Evolutionary conservation across 2,888 invertebrate genomes (phyloP), one percentile per base, ranked within the genome.

Genomic region (Hirtodrosophila cameraria): DNA sequence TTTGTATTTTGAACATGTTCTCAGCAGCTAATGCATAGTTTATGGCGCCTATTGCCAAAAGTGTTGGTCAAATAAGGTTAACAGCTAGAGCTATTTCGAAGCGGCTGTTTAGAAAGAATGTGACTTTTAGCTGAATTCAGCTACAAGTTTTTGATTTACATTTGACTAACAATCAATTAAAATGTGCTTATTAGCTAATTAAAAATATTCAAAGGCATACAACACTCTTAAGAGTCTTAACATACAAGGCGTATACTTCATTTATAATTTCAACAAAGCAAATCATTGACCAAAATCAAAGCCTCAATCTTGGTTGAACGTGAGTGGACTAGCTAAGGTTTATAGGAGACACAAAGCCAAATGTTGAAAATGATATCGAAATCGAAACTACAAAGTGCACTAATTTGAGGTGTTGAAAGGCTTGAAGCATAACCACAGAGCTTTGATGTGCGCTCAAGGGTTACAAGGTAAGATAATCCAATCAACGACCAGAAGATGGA

Each of bases 321-420:
- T 81, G 86, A 77, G 53, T 48, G 59, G 80, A 84, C 71, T 69
- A 60, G 52, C 55, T 36, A 48, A 57, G 46, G 66, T 62, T 73
- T 72, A 58, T 53, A 60, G 41, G 12, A 39, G 8, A 46, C 31
- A 49, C 59, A 72, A 71, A 38, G 72, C 63, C 41, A 62, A 63
- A 66, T 54, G 71, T 58, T 38, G 38, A 20, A 33, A 28, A 8
- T 9, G 12, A 23, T 38, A 54, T 33, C 46, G 50, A 63, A 74
- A 74, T 65, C 52, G 61, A 83, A 80, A 86, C 86, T 86, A 83
- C 86, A 80, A 80, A 83, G 80, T 86, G 72, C 68, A 86, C 80
- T 80, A 80, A 80, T 80, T 80, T 79, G 66, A 80, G 86, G 80
- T 86, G 79, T 82, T 49, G 74, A 81, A 75, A 68, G 46, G 79